These are phyloP conservation scores for Pterocles orientalis DNA, from an alignment of 2,113 vertebrate species.

Conservation along the genomic window DNA sequence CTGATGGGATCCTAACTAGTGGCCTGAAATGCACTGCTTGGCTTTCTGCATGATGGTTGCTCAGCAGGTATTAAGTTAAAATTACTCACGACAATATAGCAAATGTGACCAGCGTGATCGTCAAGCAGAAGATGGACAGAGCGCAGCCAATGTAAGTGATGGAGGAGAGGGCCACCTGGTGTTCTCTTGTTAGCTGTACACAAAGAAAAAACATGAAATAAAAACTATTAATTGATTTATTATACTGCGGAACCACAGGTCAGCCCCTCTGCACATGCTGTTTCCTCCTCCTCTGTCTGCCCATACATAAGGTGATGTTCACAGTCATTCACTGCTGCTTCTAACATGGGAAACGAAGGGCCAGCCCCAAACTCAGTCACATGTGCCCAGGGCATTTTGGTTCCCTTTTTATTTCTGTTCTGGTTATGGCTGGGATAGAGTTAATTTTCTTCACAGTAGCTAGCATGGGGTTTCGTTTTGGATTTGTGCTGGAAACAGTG, in stretches of 20 bases:
- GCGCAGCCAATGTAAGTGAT: conserved; percentile 95
- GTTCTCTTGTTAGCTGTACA: conserved; percentile 81
- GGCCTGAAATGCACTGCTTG: neutral
- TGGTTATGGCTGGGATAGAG: too few species aligned
- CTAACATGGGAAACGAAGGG: neutral
- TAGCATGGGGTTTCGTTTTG: too few species aligned
- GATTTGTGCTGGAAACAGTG: too few species aligned
- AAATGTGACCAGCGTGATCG: conserved; percentile 91
- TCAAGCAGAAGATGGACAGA: conserved; percentile 91
- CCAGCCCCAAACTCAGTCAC: neutral
- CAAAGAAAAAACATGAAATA: neutral
- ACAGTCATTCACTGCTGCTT: neutral
- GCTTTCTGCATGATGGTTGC: neutral
- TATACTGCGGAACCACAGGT: neutral
- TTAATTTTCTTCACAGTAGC: too few species aligned
- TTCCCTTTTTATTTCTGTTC: neutral
- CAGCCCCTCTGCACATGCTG: neutral
- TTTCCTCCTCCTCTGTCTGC: neutral
- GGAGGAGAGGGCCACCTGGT: conserved; percentile 93
- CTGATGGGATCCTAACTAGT: neutral
- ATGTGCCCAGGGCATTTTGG: neutral
- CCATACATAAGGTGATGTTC: neutral
- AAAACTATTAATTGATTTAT: neutral
- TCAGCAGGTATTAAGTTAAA: neutral
- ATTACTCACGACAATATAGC: conserved; percentile 94